Evolutionary conservation across 2,888 invertebrate genomes (phyloP), one percentile per base, ranked within the genome.

Genomic region (Caenorhabditis sp.): DNA sequence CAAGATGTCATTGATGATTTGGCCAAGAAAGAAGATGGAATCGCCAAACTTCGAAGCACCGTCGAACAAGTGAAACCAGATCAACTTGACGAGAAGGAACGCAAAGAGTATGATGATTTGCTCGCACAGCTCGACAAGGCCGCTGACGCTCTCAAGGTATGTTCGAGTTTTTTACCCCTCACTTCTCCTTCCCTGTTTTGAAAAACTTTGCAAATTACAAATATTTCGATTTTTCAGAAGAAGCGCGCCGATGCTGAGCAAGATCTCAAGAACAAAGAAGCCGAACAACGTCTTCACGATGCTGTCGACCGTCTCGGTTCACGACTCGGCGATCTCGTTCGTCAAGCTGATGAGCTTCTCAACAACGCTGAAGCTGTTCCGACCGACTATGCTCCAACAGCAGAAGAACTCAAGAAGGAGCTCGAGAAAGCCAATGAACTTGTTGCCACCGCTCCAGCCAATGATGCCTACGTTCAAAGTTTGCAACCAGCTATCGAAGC

Each of bases 331-430:
- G 62, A 66, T 50, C 69, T 79, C 49, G 71, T 79, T 43, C 65
- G 60, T 36, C 69, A 77, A 43, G 75, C 72, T 14, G 62, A 68
- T 43, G 59, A 64, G 31, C 73, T 79, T 24, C 59, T 77, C 12
- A 31, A 58, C 43, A 67, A 78, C 57, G 65, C 76, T 53, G 76
- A 78, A 62, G 78, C 74, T n/a, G 64, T 76, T 49, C 78, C 78
- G 27, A 66, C 65, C 21, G 58, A 69, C 24, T 78, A 76, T 54
- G 62, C 62, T 19, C 67, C 74, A 64, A 74, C 67, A 10, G 71
- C 74, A 24, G 61, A 73, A 24, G 67, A 76, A 27, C 50, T 78
- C 21, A 67, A 66, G 31, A 62, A 51, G n/a, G 76, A 74, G 57
- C 51, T 69, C 24, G 69, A 67, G 21, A 37, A 36, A 10, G 67